Base-by-base conservation (phyloP, 2,113 vertebrate species). In the Lasiurus borealis region DNA sequence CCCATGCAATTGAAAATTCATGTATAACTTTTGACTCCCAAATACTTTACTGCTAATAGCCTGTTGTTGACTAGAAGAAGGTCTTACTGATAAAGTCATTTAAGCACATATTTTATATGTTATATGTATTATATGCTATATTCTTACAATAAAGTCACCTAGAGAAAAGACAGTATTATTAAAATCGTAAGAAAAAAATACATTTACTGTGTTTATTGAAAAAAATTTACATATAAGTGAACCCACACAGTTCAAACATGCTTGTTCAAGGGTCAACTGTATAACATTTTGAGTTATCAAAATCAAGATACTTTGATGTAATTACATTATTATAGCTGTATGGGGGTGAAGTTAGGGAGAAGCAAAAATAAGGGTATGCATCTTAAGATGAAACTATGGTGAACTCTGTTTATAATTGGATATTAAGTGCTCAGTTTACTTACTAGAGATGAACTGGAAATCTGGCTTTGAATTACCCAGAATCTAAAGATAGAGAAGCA, bases 401-500 rank as follows among this genome's bases (percentile, higher is more conserved):
- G 91, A 93, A 66, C 91, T 52, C 29, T 84, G 6, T 59, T 52
- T 71, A 44, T 72, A 90, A 50, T 57, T 86, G 8, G 6, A 18
- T 14, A 78, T 75, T 73, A 88, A 77, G 77, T 85, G 52, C 69
- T 16, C 34, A 59, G 4, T 91, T 84, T 88, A 64, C 48, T 88
- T 80, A 31, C 29, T 73, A 16, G 40, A 88, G 59, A 54, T 52
- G 12, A 95, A 75, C 46, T 85, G 8, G 54, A 95, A 73, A 52
- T 93, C 86, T 92, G 34, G 73, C 21, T 95, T 96, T 92, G 40
- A 88, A 81, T 34, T 82, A 82, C 59, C 3, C 2, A 73, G 36
- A 34, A 80, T 80, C 2, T 91, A 89, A 93, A 81, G 57, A 66
- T 93, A 48, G 69, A 87, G 69, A 84, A 94, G 44, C 27, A 90